Evolutionary conservation across 2,113 vertebrate species (phyloP).

Genomic region (Chionodraco myersi): DNA sequence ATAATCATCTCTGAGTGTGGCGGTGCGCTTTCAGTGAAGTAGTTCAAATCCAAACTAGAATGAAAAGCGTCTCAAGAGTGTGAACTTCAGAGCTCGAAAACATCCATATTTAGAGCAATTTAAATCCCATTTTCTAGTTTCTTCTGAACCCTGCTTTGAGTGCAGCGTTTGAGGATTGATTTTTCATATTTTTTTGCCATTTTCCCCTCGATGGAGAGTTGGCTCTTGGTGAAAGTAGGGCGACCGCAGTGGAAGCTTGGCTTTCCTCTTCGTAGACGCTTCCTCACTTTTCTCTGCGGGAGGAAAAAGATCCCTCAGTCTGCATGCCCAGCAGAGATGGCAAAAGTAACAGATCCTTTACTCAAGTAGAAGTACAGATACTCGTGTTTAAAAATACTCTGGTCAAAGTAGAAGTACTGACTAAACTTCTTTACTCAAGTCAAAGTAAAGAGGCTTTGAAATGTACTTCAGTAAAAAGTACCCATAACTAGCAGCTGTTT

Average conservation of each 20-base stretch:
- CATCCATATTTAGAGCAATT: constrained; percentile 36
- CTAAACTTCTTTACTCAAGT: too few relatives aligned
- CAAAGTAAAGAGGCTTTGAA: too few relatives aligned
- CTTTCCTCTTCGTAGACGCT: constrained; percentile 40
- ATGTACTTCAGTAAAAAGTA: too few relatives aligned
- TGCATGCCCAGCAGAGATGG: neutral
- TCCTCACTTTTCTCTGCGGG: constrained; percentile 57
- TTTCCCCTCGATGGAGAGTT: constrained; percentile 23
- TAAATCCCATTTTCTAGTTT: constrained; percentile 27
- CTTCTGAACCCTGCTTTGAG: constrained; percentile 11
- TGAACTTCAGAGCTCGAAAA: constrained; percentile 18
- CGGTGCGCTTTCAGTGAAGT: neutral
- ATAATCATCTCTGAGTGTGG: neutral
- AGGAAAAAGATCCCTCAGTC: constrained; percentile 28
- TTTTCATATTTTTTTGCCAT: constrained; percentile 31
- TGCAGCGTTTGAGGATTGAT: constrained; percentile 28
- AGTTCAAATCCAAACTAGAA: constrained; percentile 21
- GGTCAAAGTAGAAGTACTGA: too few relatives aligned
- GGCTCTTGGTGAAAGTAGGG: constrained; percentile 64
- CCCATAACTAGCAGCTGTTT: too few relatives aligned
- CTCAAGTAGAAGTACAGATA: too few relatives aligned
- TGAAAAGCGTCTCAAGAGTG: constrained; percentile 8
- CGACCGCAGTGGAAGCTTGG: constrained; percentile 62
- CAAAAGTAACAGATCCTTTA: too few relatives aligned
- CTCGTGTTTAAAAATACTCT: too few relatives aligned